Percentiles rank a stretch among this genome's conserved stretches.
Evolutionary conservation across 2,113 vertebrate genomes (phyloP).

Genomic region (Campylomormyrus tamandua): DNA sequence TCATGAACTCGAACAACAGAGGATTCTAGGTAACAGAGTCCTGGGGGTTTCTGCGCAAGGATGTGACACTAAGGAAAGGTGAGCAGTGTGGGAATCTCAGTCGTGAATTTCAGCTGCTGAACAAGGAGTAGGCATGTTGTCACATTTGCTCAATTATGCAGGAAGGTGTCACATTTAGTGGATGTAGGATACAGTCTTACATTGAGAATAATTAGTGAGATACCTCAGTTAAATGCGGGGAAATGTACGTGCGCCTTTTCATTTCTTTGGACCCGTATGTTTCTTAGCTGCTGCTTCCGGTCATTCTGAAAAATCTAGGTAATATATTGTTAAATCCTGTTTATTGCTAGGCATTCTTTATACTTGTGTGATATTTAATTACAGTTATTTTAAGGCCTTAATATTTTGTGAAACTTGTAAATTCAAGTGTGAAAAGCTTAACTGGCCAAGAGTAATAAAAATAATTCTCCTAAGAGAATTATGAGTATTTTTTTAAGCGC

Average conservation of each 20-base stretch:
- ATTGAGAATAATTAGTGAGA: not conserved
- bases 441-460: not conserved
- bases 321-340: not conserved
- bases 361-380: not conserved
- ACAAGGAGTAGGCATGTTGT: not conserved
- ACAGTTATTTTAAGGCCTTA: not conserved
- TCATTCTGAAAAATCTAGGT: no score
- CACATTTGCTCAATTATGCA: not conserved
- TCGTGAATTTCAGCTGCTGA: not conserved
- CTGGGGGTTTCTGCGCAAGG: not conserved
- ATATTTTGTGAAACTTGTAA: slow-evolving; percentile 1
- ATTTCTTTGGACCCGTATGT: not conserved
- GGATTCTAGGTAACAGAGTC: not conserved
- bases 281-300: not conserved
- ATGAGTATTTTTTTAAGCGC: not conserved
- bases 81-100: not conserved
- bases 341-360: not conserved
- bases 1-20: not conserved
- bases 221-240: not conserved
- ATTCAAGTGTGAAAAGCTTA: not conserved
- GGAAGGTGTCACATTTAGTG: not conserved
- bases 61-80: not conserved
- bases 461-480: not conserved
- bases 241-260: not conserved
- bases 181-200: not conserved